Evolutionary conservation across 2,888 invertebrate genomes (phyloP).

Genomic region (Drosophila kuntzei): DNA sequence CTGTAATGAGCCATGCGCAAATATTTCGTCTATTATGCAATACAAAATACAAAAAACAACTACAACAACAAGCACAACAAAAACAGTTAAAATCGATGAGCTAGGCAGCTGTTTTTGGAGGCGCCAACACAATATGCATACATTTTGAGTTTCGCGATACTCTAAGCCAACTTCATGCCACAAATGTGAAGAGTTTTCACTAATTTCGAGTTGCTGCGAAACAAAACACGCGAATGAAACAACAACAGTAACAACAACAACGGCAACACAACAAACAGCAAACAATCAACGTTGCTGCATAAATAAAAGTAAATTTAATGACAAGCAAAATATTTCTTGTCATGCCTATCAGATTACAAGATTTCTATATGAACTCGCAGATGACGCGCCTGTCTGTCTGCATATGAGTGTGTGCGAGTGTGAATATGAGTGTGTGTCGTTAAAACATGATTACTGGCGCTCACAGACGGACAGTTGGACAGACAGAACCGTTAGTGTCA

Average conservation of each 20-base stretch:
- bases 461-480: slow-evolving; percentile 36
- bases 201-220: slow-evolving; percentile 75
- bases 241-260: slow-evolving; percentile 41
- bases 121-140: slow-evolving; percentile 76
- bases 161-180: slow-evolving; percentile 66
- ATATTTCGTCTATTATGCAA: slow-evolving; percentile 78
- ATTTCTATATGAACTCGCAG: slow-evolving; percentile 76
- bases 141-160: slow-evolving; percentile 55
- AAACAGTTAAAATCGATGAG: slow-evolving; percentile 29
- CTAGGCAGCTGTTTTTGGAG: slow-evolving; percentile 25
- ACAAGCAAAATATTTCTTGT: slow-evolving; percentile 82
- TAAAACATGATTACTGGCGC: slow-evolving; percentile 79
- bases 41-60: slow-evolving; percentile 27
- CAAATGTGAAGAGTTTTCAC: slow-evolving; percentile 79
- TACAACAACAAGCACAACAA: slow-evolving; percentile 32
- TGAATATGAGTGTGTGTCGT: slow-evolving; percentile 64
- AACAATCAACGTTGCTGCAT: slow-evolving; percentile 77
- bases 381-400: slow-evolving; percentile 64
- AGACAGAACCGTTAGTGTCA: slow-evolving; percentile 80
- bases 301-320: slow-evolving; percentile 82
- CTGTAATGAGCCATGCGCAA: slow-evolving; percentile 79
- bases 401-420: slow-evolving; percentile 40
- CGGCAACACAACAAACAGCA: slow-evolving; percentile 39
- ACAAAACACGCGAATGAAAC: slow-evolving; percentile 76
- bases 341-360: slow-evolving; percentile 81